These are phyloP conservation scores for Rissa tridactyla DNA, from an alignment of 2,113 vertebrate genomes.

Conservation along the genomic window DNA sequence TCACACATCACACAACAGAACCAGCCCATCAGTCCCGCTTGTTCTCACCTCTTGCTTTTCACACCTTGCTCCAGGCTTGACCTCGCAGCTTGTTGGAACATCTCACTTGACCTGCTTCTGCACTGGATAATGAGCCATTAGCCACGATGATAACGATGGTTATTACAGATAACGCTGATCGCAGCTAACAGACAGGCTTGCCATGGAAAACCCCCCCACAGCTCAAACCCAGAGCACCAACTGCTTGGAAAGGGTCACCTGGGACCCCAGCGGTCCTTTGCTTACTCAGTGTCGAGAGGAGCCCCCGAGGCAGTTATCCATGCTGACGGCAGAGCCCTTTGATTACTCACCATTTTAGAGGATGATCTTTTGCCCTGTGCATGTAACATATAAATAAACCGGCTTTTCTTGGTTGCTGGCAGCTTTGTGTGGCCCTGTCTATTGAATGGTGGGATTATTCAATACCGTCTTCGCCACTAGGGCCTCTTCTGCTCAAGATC, in stretches of 20 bases:
- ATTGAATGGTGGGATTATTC: neutral
- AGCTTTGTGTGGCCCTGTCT: neutral
- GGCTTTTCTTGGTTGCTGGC: neutral
- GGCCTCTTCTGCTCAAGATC: neutral
- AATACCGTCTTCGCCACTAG: neutral
- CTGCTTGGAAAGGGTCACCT: neutral
- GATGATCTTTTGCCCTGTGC: neutral
- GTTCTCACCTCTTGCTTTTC: neutral
- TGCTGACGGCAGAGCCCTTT: neutral
- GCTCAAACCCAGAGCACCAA: accelerated
- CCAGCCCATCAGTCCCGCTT: accelerated
- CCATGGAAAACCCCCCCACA: accelerated
- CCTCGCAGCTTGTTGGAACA: neutral
- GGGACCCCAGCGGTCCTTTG: neutral
- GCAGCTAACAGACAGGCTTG: neutral
- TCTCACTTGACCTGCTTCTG: neutral
- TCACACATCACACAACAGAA: neutral
- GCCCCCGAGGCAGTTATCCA: neutral
- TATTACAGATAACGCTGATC: neutral
- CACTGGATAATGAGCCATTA: neutral
- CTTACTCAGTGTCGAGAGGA: neutral
- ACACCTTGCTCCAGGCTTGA: neutral
- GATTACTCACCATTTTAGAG: neutral
- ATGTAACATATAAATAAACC: neutral
- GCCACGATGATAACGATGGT: accelerated